Base-by-base conservation (phyloP, 1,140 invertebrate species). In the Mesaphorura yosii region DNA sequence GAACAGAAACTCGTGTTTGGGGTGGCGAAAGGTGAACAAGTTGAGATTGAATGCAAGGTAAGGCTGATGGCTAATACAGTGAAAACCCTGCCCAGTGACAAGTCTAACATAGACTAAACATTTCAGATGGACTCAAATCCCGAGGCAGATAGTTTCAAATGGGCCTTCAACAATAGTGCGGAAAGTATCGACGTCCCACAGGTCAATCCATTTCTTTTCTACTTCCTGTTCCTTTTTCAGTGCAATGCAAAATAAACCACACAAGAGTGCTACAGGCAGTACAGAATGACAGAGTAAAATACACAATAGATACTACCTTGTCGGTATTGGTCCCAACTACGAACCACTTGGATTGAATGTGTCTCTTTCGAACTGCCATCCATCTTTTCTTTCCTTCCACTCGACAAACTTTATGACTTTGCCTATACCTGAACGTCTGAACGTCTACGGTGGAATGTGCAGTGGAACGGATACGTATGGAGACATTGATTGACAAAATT, bases 141-240 rank as follows among this genome's bases (percentile, higher is more conserved):
- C 15, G 75, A 80, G 14, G 84, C 86, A 19, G 79, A 84, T 57
- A 81, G 75, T 50, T 91, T 90, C 68, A 80, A 83, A 57, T 92
- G 88, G 88, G 80, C 83, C 26, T 88, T 91, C 67, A 91, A 91
- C 70, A 88, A 86, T 69, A 86, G 86, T 2, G 82, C 83, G 14
- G 82, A 86, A 60, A 80, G 78, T 52, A 77, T 82, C 47, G 84
- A 87, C 63, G 80, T 88, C 62, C 77, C 79, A 17, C 76, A 78
- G 49, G 64, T 60, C 40, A 57, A 34, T 46, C 25, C 27, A 4
- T 50, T 38, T 34, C 31, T 50, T 22, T 14, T 25, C 29, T 42
- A 31, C 25, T 27, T 28, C 41, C 20, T 46, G 40, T 37, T 27
- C 51, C 27, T 37, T 41, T 19, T 38, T 28, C 38, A 27, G 39